Evolutionary conservation across 2,113 vertebrate species (phyloP).

Genomic region (Onychostoma macrolepis): DNA sequence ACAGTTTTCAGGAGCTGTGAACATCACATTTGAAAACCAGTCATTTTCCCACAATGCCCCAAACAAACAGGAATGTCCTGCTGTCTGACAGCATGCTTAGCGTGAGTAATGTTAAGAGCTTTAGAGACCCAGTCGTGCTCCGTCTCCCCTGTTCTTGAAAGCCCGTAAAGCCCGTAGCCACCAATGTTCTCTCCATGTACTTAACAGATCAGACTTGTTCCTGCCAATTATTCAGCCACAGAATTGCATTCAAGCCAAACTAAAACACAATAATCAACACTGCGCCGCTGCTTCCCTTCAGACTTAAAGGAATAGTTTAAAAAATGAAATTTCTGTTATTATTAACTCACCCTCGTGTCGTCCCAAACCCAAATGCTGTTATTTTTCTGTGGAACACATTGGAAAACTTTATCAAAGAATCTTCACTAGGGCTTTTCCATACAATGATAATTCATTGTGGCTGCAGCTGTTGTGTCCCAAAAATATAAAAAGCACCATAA

Average conservation of each 20-base stretch:
- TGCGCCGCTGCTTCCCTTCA: neutral
- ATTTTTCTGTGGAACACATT: neutral
- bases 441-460: neutral
- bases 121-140: conserved; percentile 60
- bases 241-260: conserved; percentile 19
- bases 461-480: neutral
- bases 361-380: neutral
- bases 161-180: conserved; percentile 59
- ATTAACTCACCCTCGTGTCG: neutral
- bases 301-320: neutral
- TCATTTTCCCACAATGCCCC: conserved; percentile 56
- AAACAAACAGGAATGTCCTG: conserved; percentile 68
- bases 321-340: neutral
- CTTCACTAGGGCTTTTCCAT: neutral
- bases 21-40: conserved; percentile 35
- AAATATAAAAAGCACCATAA: neutral
- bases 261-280: conserved; percentile 20
- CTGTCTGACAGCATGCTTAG: conserved; percentile 63
- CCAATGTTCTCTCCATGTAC: conserved; percentile 65
- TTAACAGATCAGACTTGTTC: conserved; percentile 50
- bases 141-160: conserved; percentile 52
- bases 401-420: neutral
- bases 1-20: conserved; percentile 30
- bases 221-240: conserved; percentile 42
- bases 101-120: conserved; percentile 67